Conservation (phyloP, 2,113 vertebrate genomes). For the Polypterus senegalus region DNA sequence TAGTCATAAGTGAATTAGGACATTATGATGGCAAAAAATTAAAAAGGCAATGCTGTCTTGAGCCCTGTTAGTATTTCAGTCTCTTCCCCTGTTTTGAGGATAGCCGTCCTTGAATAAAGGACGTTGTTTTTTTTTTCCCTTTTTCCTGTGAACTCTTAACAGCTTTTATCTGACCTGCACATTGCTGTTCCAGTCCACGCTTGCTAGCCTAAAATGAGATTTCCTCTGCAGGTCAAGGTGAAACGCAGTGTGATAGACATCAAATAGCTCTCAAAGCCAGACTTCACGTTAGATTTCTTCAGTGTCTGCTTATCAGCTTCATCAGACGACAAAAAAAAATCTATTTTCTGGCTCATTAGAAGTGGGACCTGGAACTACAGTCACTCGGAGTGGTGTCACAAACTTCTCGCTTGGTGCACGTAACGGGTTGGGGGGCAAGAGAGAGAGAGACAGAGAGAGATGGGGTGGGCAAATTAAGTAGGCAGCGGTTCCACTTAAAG, state of each 20-base stretch:
- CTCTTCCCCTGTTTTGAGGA: neutral
- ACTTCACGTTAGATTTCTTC: neutral
- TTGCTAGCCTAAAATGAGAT: slow-evolving; percentile 7
- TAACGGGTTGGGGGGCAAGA: neutral
- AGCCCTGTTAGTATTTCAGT: too few species aligned
- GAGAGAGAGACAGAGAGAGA: neutral
- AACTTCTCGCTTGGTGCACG: too few species aligned
- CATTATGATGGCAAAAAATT: too few species aligned
- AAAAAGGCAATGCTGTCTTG: too few species aligned
- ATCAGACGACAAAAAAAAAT: neutral
- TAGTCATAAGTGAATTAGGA: too few species aligned
- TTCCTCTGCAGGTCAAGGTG: slow-evolving; percentile 8
- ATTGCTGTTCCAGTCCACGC: neutral
- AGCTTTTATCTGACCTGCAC: neutral
- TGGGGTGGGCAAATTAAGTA: too few species aligned
- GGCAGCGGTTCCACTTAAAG: too few species aligned
- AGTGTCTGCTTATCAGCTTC: slow-evolving; percentile 1
- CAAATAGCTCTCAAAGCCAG: neutral
- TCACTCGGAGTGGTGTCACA: too few species aligned
- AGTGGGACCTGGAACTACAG: too few species aligned
- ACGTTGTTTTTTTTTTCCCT: neutral
- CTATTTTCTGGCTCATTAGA: neutral
- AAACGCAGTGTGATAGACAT: neutral
- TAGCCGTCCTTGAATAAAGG: neutral
- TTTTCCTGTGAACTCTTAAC: neutral